Evolutionary conservation across 2,888 invertebrate genomes (phyloP).

Genomic region (Adelphocoris suturalis): DNA sequence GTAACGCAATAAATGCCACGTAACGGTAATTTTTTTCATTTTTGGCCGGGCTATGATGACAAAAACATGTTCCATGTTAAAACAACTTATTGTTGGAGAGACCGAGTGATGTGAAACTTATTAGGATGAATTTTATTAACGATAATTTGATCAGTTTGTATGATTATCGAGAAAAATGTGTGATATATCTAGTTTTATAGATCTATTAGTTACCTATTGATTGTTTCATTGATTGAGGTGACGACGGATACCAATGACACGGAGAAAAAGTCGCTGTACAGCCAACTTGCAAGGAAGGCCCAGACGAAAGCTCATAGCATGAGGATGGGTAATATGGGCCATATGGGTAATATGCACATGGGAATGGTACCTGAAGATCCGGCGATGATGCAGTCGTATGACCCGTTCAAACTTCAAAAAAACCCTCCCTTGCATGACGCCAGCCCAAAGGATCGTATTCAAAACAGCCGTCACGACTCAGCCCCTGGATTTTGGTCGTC

Average conservation of each 20-base stretch:
- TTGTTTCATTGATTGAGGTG: not conserved
- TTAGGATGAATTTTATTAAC: too few relatives aligned
- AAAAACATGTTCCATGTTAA: too few relatives aligned
- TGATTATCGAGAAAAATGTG: too few relatives aligned
- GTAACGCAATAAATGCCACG: too few relatives aligned
- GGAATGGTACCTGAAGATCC: not conserved
- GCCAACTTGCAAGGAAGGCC: slow-evolving; percentile 43
- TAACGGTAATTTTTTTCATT: too few relatives aligned
- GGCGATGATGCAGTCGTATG: not conserved
- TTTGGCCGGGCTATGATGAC: too few relatives aligned
- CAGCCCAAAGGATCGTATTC: not conserved
- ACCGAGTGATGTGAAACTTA: too few relatives aligned
- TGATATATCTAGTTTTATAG: too few relatives aligned
- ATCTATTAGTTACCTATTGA: too few relatives aligned
- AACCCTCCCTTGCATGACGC: not conserved
- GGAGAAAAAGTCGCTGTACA: slow-evolving; percentile 54
- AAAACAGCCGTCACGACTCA: not conserved
- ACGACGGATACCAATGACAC: not conserved
- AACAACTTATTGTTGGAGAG: too few relatives aligned
- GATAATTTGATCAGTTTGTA: too few relatives aligned
- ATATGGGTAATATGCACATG: not conserved
- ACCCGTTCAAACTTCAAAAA: slow-evolving; percentile 47
- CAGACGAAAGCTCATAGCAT: not conserved
- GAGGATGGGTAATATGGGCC: not conserved
- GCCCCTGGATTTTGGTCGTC: slow-evolving; percentile 31